Base-by-base conservation (phyloP, 2,797 vertebrate genomes). In the Lithobates pipiens region DNA sequence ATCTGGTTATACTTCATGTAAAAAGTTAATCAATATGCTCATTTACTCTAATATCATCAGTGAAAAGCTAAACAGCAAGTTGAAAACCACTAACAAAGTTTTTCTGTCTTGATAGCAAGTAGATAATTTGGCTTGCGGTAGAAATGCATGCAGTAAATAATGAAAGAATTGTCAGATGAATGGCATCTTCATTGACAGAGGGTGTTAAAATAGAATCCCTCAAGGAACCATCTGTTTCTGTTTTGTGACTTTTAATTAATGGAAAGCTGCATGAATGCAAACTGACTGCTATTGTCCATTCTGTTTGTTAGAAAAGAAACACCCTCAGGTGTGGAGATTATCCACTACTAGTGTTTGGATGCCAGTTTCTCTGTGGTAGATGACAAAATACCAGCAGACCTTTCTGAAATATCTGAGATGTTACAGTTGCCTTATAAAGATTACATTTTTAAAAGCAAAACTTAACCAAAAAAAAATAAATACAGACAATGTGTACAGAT, bases 191-290 rank as follows among this genome's bases (percentile, higher is more conserved):
- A 72, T 50, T 81, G 79, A 72, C 79, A 81, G 79, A 71, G 78
- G 68, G 79, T 81, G 79, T 81, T 81, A 72, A 81, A 21, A 50
- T 63, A 81, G 21, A 81, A 81, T 81, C 79, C 79, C 79, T 81
- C 71, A 81, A 81, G 79, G 69, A 61, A 72, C 79, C 79, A 81
- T 81, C 79, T 81, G 79, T 81, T 81, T 81, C 69, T 72, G 69
- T 72, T 80, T 72, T 81, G 79, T 73, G 79, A 54, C 79, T 72
- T 81, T 81, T 81, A 81, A 81, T 81, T 81, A 81, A 81, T 72
- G 78, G 69, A 72, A 81, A 81, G 79, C 79, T 80, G 69, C 79
- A 80, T 81, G 68, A 81, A 81, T 72, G 69, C 79, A 81, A 81
- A 61, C 78, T 72, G 46, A 73, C 78, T 81, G 78, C 63, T 57